A percentile compares a stretch with the other conserved stretches of the same genome.
phyloP scores from a whole-genome alignment of 2,113 vertebrate genomes.

The Albula goreensis region DNA sequence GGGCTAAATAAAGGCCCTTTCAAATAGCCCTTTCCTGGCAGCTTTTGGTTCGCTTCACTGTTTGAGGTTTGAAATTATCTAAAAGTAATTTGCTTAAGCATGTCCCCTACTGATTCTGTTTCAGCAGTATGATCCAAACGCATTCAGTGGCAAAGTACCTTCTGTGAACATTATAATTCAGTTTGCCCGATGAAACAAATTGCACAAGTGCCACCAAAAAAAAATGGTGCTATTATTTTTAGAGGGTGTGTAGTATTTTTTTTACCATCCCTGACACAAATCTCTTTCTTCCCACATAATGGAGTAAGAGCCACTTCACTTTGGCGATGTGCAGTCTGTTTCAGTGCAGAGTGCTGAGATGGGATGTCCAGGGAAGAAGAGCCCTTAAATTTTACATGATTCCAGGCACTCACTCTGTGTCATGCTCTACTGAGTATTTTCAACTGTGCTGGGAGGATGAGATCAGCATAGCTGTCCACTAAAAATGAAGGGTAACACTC shows the following conservation, averaged over 20 bases:
- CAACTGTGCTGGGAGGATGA: not conserved
- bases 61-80: conserved; percentile 36
- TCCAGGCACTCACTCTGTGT: not conserved
- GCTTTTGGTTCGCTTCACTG: conserved; percentile 45
- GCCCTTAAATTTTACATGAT: conserved; percentile 14
- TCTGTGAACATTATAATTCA: not conserved
- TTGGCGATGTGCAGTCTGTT: not conserved
- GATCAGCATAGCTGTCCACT: not conserved
- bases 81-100: conserved; percentile 13
- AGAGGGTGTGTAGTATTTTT: not conserved
- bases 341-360: not conserved
- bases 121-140: not conserved
- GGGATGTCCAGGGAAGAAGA: conserved; percentile 1
- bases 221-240: conserved; percentile 10
- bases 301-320: not conserved
- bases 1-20: not conserved
- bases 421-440: not conserved
- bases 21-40: conserved; percentile 18
- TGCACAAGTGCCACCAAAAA: not conserved
- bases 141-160: not conserved
- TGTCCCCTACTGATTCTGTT: not conserved
- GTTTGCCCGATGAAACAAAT: not conserved
- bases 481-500: not conserved
- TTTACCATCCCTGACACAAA: not conserved
- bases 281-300: not conserved